These are phyloP conservation scores for Candoia aspera DNA, from an alignment of 2,113 vertebrate species.

Conservation along the genomic window DNA sequence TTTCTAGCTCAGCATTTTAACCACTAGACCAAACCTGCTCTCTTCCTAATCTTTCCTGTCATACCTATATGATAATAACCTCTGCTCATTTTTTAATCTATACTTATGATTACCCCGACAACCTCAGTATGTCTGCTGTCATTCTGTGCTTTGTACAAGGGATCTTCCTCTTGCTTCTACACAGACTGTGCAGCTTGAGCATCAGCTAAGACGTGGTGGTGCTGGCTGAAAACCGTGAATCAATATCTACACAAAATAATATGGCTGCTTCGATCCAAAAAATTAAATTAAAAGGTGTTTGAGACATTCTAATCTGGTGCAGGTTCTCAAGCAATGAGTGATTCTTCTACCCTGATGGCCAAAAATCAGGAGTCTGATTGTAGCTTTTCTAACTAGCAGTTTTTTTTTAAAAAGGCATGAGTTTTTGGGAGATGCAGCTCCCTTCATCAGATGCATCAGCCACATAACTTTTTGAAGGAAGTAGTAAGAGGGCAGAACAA, in stretches of 20 bases:
- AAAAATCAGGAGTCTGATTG: background rate
- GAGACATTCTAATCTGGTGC: constrained; percentile 2
- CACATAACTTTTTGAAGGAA: constrained; percentile 17
- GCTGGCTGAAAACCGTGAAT: background rate
- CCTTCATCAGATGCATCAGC: background rate
- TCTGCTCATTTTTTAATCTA: constrained; percentile 32
- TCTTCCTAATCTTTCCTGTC: background rate
- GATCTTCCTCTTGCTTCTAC: constrained; percentile 16
- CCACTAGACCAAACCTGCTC: no score
- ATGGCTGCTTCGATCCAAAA: background rate
- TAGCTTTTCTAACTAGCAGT: background rate
- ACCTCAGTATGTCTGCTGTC: background rate
- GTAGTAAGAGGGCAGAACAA: background rate
- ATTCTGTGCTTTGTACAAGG: background rate
- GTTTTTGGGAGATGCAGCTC: background rate
- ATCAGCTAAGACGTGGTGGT: background rate
- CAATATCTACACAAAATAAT: background rate
- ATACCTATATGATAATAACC: background rate
- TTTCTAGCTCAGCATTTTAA: no score
- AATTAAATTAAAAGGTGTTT: background rate
- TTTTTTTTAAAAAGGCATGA: background rate
- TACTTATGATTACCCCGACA: constrained; percentile 32
- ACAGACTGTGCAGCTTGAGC: background rate
- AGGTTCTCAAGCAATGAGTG: background rate
- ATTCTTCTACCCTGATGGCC: background rate